A percentile compares a stretch with the other conserved stretches of the same genome.
Evolutionary conservation across 2,888 invertebrate species (phyloP).

Genomic region (Mycalesis mineus): DNA sequence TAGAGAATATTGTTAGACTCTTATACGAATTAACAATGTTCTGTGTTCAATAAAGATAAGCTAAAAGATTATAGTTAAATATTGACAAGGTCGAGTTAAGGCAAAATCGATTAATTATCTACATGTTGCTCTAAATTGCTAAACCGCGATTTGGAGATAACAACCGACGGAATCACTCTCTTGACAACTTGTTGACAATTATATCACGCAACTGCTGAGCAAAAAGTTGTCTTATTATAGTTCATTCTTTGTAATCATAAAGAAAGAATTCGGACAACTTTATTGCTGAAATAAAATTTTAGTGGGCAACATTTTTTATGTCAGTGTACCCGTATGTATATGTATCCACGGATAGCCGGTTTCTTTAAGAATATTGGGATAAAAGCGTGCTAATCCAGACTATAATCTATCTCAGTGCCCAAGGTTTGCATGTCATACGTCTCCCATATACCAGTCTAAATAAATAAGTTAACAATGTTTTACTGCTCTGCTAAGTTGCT

Average conservation of each 20-base stretch:
- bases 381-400: no score
- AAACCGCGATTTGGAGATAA: constrained; percentile 3
- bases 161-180: not conserved
- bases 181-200: constrained; percentile 10
- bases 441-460: no score
- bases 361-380: no score
- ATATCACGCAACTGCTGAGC: constrained; percentile 2
- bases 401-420: no score
- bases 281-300: not conserved
- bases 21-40: no score
- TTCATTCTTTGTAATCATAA: not conserved
- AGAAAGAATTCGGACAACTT: not conserved
- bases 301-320: not conserved
- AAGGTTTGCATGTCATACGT: no score
- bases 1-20: no score
- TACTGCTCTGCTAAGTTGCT: no score
- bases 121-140: not conserved
- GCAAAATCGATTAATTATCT: not conserved
- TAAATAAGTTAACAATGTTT: no score
- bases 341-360: no score
- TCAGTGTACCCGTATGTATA: no score
- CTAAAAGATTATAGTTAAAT: not conserved
- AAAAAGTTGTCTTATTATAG: not conserved
- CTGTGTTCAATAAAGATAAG: no score
- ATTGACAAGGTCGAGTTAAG: not conserved